These are phyloP conservation scores for Tenrec ecaudatus DNA, from an alignment of 2,113 vertebrate genomes.

Conservation along the genomic window DNA sequence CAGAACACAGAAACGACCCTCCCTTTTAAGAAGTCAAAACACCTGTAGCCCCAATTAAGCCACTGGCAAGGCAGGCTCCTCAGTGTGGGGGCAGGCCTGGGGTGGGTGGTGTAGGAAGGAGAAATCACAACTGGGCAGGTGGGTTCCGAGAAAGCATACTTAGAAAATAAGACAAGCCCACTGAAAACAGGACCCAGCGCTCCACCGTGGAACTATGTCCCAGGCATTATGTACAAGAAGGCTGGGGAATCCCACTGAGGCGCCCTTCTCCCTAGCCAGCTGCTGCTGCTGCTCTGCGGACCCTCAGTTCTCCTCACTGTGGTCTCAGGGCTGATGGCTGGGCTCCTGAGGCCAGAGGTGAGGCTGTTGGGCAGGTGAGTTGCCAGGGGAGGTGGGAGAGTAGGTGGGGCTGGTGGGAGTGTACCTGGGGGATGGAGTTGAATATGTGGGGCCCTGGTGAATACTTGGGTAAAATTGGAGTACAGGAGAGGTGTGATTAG, in stretches of 20 bases:
- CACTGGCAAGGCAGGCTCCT: constrained; percentile 49
- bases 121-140: neutral
- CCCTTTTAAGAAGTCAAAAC: constrained; percentile 48
- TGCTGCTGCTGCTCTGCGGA: neutral
- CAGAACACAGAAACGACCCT: constrained; percentile 46
- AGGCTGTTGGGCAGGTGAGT: constrained; percentile 87
- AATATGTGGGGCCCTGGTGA: constrained; percentile 90
- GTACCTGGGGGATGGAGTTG: constrained; percentile 90
- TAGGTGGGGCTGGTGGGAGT: constrained; percentile 93
- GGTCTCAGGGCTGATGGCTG: constrained; percentile 94
- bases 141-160: constrained; percentile 42
- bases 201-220: constrained; percentile 26
- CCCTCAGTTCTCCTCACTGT: constrained; percentile 92
- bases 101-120: neutral
- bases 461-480: constrained; percentile 91
- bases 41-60: constrained; percentile 45
- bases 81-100: neutral
- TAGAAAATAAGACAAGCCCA: constrained; percentile 43
- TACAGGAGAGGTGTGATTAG: constrained; percentile 92
- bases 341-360: constrained; percentile 93
- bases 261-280: neutral
- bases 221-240: constrained; percentile 59
- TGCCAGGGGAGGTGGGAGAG: constrained; percentile 92
- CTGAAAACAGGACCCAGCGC: neutral
- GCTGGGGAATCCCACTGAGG: neutral